These are phyloP conservation scores for Prunella fulvescens DNA, from an alignment of 2,113 vertebrate species.

Conservation along the genomic window DNA sequence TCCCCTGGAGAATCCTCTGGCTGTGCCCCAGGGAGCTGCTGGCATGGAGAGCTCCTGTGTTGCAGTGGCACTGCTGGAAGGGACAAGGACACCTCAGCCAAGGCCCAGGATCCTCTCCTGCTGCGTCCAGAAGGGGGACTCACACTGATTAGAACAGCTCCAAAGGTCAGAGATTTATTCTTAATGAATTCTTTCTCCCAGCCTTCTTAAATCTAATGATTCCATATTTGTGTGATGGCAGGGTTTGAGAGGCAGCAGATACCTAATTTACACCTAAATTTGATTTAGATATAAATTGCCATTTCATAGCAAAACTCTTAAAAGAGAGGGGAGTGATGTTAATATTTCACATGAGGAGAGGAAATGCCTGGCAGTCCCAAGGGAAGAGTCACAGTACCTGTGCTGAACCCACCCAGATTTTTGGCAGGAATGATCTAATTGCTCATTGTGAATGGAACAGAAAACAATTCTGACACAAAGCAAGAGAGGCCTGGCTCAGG, in stretches of 20 bases:
- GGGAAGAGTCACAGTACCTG: not conserved
- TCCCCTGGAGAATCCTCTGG: not conserved
- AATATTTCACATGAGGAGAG: not conserved
- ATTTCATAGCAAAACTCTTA: not conserved
- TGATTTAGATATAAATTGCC: not conserved
- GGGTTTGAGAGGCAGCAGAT: not conserved
- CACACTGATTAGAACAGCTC: not conserved
- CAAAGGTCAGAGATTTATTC: not conserved
- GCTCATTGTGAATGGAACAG: not conserved
- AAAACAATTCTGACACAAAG: not conserved
- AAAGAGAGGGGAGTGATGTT: not conserved
- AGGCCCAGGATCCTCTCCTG: no score
- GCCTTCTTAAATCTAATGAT: not conserved
- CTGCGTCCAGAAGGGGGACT: not conserved
- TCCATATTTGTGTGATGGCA: not conserved
- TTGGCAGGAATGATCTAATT: not conserved
- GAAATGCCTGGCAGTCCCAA: not conserved
- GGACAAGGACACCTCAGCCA: not conserved
- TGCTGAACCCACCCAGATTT: not conserved
- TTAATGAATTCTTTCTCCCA: not conserved
- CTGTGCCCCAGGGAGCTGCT: not conserved
- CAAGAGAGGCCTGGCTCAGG: not conserved
- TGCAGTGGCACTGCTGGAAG: not conserved
- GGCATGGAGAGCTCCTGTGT: accelerated
- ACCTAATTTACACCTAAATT: not conserved